Conservation (phyloP, 1,140 invertebrate genomes). For the fruit fly (Drosophila melanogaster) region DNA sequence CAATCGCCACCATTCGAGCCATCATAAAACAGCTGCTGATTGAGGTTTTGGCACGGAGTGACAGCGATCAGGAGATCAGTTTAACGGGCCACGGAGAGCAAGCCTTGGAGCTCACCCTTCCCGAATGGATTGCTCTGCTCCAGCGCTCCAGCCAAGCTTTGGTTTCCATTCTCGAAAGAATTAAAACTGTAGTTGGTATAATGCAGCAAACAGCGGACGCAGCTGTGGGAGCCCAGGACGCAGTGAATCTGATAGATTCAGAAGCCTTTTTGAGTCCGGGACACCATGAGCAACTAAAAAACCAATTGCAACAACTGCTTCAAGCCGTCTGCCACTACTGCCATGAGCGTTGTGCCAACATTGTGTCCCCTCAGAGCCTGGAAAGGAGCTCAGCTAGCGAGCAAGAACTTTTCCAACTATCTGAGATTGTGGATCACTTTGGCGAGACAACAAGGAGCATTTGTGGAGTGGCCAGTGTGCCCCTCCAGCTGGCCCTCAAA, state of each 20-base stretch:
- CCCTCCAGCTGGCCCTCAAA: conserved; percentile 93
- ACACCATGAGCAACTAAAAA: conserved; percentile 89
- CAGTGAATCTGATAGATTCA: conserved; percentile 86
- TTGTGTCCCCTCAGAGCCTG: conserved; percentile 90
- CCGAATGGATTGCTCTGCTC: conserved; percentile 92
- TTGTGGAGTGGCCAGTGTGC: conserved; percentile 91
- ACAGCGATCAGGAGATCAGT: conserved; percentile 87
- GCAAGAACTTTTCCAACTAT: conserved; percentile 91
- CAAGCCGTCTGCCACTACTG: conserved; percentile 94
- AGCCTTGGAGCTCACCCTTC: conserved; percentile 88
- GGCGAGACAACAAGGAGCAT: conserved; percentile 90
- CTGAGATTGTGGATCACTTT: conserved; percentile 92
- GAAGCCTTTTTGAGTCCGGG: conserved; percentile 90
- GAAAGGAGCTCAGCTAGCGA: conserved; percentile 89
- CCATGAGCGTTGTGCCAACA: conserved; percentile 94
- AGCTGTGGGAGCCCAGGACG: conserved; percentile 86
- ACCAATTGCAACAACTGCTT: conserved; percentile 91
- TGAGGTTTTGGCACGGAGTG: conserved; percentile 88
- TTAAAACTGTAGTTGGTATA: conserved; percentile 90
- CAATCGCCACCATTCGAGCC: conserved; percentile 94
- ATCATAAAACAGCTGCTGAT: conserved; percentile 95
- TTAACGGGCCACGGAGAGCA: conserved; percentile 89
- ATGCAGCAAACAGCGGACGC: conserved; percentile 88
- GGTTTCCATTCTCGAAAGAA: conserved; percentile 87
- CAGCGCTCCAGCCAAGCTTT: conserved; percentile 90